Base-by-base conservation (phyloP, 2,113 vertebrate species). In the Hydrolagus affinis region DNA sequence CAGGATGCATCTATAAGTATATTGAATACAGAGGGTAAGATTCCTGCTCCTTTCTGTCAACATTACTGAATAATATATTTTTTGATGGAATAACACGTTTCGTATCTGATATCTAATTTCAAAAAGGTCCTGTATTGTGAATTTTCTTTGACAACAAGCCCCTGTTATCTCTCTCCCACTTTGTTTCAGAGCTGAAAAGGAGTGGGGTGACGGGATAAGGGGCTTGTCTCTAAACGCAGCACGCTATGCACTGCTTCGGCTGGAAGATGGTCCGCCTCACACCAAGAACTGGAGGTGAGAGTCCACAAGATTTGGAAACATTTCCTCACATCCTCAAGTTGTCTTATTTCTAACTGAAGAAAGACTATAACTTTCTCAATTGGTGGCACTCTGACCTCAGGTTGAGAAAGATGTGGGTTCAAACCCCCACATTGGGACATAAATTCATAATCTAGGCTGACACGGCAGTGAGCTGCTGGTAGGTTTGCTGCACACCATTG, bases 201-300 rank as follows among this genome's bases (percentile, higher is more conserved):
- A 99, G 87, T 99, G 97, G 97, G 97, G 97, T 0, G 97, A 99
- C 9, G 97, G 97, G 59, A 99, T 99, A 87, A 87, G 96, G 0
- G 97, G 97, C 0, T 89, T 99, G 77, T 98, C 97, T 0, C 94
- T 99, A 9, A 99, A 98, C 0, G 97, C 97, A 0, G 97, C 97
- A 85, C 96, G 96, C 76, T 99, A 96, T 0, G 97, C 97, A 85
- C 93, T 99, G 44, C 95, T 97, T 86, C 95, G 96, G 2, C 93
- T 99, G 12, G 97, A 99, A 87, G 96, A 98, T 0, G 94, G 96
- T 0, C 94, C 96, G 0, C 96, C 95, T 11, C 97, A 99, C 90
- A 99, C 97, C 19, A 99, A 99, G 91, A 99, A 99, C 92, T 99
- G 97, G 97, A 96, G 97, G 97, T 98, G 89, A 86, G 10, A 60